Conservation (phyloP, 2,888 invertebrate genomes). For the Cryptosula pallasiana region DNA sequence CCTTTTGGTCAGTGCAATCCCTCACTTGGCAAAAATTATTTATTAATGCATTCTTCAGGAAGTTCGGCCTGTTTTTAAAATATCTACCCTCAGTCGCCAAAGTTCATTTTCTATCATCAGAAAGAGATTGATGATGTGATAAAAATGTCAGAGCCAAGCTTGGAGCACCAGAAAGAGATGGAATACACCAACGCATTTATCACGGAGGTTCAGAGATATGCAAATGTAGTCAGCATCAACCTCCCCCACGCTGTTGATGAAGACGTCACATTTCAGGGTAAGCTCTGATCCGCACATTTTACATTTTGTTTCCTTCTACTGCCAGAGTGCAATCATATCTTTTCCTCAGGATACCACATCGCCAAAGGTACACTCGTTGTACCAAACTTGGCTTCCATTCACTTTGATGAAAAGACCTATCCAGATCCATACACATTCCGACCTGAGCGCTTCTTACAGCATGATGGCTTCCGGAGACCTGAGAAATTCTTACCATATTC, state of each 20-base stretch:
- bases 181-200: slow-evolving; percentile 26
- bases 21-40: too few species aligned
- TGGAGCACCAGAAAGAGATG: slow-evolving; percentile 20
- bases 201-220: slow-evolving; percentile 25
- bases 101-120: too few species aligned
- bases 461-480: background rate
- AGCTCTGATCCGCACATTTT: too few species aligned
- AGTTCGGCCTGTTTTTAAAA: too few species aligned
- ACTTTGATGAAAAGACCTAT: slow-evolving; percentile 13
- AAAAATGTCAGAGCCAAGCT: slow-evolving; percentile 1
- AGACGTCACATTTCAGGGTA: slow-evolving; percentile 24
- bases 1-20: too few species aligned
- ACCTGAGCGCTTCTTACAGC: slow-evolving; percentile 5
- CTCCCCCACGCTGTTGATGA: slow-evolving; percentile 24
- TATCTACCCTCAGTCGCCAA: too few species aligned
- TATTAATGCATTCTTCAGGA: too few species aligned
- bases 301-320: too few species aligned
- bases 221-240: slow-evolving; percentile 25
- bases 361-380: background rate
- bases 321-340: too few species aligned
- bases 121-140: slow-evolving; percentile 26
- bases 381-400: slow-evolving; percentile 20
- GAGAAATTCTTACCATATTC: slow-evolving; percentile 6
- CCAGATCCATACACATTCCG: background rate
- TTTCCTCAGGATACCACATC: slow-evolving; percentile 9